Conservation (phyloP, 2,797 vertebrate species). For the Oreortyx pictus region DNA sequence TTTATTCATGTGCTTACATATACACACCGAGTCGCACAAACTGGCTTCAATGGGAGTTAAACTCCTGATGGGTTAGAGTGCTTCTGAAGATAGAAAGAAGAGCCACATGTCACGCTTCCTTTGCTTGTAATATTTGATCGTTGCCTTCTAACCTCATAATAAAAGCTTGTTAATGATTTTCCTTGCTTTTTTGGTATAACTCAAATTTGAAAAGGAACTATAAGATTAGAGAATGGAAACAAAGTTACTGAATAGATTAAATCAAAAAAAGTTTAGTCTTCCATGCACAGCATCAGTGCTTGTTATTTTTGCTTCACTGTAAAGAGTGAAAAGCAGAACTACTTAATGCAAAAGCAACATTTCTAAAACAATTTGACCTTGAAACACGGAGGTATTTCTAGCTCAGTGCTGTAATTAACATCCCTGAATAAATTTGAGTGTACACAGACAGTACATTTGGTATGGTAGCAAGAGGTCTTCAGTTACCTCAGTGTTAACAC, state of each 20-base stretch:
- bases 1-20: background rate
- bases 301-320: background rate
- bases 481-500: background rate
- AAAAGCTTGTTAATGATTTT: background rate
- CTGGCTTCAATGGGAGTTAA: background rate
- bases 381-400: slow-evolving; percentile 17
- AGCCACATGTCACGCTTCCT: background rate
- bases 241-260: slow-evolving; percentile 6
- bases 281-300: background rate
- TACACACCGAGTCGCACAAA: background rate
- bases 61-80: background rate
- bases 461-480: background rate
- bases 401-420: background rate
- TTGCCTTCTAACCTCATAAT: background rate
- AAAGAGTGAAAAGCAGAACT: background rate
- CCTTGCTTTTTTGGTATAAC: background rate
- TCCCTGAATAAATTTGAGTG: background rate
- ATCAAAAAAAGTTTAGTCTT: slow-evolving; percentile 1
- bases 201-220: background rate
- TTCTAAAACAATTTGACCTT: background rate
- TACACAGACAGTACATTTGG: background rate
- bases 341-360: background rate
- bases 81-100: background rate
- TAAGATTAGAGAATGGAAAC: background rate
- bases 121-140: background rate